Base-by-base conservation (phyloP, 2,797 vertebrate genomes). In the Coccyzus lansbergi region DNA sequence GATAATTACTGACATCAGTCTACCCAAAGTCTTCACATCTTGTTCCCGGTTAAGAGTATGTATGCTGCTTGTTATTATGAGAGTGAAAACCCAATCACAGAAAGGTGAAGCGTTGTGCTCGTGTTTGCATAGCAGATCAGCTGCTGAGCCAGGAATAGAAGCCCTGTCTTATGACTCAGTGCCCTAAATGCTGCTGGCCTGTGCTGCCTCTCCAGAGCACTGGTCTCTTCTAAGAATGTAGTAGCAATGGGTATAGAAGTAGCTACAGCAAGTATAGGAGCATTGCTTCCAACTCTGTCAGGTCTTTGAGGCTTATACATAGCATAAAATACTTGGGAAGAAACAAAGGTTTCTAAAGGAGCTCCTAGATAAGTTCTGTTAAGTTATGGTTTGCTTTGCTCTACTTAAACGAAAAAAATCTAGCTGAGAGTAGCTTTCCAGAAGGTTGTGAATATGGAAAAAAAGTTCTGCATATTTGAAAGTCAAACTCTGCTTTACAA, bases 111-210 rank as follows among this genome's bases (percentile, higher is more conserved):
- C 60, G 94, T 72, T 80, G 88, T 63, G 72, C 59, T 79, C 7
- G 2, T 90, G 90, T 96, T 94, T 85, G 95, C 90, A 58, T 42
- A 88, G 81, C 83, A 65, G 94, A 88, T 94, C 95, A 95, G 95
- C 93, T 93, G 94, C 79, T 83, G 91, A 91, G 90, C 93, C 94
- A 95, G 94, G 93, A 96, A 96, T 96, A 96, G 95, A 80, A 91
- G 92, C 56, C 62, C 82, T 68, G 93, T 96, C 94, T 95, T 49
- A 92, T 95, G 96, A 96, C 91, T 96, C 65, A 31, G 81, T 94
- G 86, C 91, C 91, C 72, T 53, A 58, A 86, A 78, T 26, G 0
- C 86, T 93, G 0, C 86, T 93, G 88, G 90, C 88, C 79, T 42
- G 78, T 0, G 0, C 70, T 1, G 4, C 86, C 68, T 42, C 75